Percentiles rank a stretch among this genome's conserved stretches.
Conservation (phyloP, 1,140 invertebrate species). For the Drosophila rhopaloa region DNA sequence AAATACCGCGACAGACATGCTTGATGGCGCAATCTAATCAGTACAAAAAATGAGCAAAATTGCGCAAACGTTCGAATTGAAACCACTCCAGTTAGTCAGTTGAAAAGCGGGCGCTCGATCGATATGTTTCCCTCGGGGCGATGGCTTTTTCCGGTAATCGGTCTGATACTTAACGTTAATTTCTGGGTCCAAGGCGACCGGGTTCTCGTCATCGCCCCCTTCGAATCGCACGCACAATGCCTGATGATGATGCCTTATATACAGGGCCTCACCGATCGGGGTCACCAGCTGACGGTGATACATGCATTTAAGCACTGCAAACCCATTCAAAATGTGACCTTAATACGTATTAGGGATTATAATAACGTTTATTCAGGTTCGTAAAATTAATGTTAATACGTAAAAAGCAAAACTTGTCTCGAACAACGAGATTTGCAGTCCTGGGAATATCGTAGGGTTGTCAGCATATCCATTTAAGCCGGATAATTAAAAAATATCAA, state of each 20-base stretch:
- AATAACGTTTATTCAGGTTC: constrained; percentile 16
- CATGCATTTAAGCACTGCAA: constrained; percentile 40
- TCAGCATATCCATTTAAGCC: no score
- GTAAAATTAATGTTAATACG: background rate
- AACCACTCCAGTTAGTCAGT: constrained; percentile 1
- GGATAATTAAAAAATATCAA: no score
- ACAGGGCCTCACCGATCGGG: constrained; percentile 35
- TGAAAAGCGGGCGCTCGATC: background rate
- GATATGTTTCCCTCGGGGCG: constrained; percentile 15
- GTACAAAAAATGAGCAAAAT: background rate
- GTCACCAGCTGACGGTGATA: constrained; percentile 61
- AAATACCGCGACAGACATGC: background rate
- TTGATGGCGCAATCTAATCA: constrained; percentile 24
- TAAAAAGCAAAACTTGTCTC: background rate
- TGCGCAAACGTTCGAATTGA: background rate
- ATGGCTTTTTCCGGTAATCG: constrained; percentile 3
- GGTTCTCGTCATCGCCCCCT: constrained; percentile 50
- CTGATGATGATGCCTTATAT: constrained; percentile 44
- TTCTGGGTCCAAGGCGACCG: background rate
- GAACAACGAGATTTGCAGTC: no score
- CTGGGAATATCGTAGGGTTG: no score
- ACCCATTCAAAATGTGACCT: background rate
- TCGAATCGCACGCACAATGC: constrained; percentile 44
- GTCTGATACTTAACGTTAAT: background rate
- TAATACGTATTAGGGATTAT: constrained; percentile 34